Conservation (phyloP, 2,797 vertebrate genomes). For the Sarcoramphus papa region DNA sequence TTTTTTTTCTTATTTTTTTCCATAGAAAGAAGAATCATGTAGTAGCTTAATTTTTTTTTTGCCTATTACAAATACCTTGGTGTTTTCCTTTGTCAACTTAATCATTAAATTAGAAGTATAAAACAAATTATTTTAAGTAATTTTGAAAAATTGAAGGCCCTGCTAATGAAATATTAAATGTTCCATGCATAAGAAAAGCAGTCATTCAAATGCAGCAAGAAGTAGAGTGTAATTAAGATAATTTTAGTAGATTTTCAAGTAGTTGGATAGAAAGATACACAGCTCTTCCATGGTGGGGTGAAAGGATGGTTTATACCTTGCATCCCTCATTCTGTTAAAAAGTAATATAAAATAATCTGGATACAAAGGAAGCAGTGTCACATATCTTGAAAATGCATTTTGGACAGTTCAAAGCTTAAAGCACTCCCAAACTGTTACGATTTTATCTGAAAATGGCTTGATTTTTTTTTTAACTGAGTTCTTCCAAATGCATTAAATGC, state of each 20-base stretch:
- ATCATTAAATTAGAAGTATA: neutral
- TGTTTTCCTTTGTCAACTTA: neutral
- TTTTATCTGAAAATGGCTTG: neutral
- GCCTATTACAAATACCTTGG: neutral
- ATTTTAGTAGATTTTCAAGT: neutral
- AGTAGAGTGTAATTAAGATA: neutral
- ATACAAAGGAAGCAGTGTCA: neutral
- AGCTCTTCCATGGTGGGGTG: neutral
- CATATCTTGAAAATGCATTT: neutral
- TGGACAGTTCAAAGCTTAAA: neutral
- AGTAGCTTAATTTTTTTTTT: neutral
- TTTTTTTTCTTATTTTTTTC: neutral
- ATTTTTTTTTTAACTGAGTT: neutral
- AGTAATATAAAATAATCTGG: neutral
- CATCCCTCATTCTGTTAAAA: neutral
- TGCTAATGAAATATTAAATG: neutral
- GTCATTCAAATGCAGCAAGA: neutral
- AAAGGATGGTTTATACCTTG: neutral
- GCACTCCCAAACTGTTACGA: neutral
- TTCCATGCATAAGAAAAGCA: neutral
- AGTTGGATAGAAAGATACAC: neutral
- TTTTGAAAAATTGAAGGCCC: neutral
- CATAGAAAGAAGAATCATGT: neutral
- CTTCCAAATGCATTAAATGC: neutral
- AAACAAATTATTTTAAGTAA: neutral